A percentile compares a stretch with the other conserved stretches of the same genome.
Conservation (phyloP, 2,888 invertebrate species). For the Eupelmus urozonus region DNA sequence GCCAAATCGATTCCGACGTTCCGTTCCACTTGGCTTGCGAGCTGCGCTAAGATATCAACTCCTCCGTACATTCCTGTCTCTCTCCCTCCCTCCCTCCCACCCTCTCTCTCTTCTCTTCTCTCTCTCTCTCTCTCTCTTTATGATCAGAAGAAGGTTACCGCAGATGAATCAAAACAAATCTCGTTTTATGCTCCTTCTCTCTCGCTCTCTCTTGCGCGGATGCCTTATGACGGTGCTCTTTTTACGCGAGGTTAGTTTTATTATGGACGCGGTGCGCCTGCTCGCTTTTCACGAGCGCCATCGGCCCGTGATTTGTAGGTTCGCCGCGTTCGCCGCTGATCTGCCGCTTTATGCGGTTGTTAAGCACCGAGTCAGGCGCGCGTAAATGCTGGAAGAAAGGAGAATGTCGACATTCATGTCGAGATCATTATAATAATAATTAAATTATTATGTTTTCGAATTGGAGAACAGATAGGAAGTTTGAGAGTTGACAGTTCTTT, state of each 20-base stretch:
- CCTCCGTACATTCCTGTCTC: neutral
- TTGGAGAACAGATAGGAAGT: too few species aligned
- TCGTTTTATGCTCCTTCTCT: neutral
- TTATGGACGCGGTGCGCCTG: neutral
- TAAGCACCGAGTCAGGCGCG: too few species aligned
- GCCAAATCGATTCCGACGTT: constrained; percentile 44
- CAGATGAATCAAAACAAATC: constrained; percentile 1
- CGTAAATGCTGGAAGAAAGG: too few species aligned
- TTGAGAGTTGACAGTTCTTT: too few species aligned
- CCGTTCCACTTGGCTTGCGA: constrained; percentile 14
- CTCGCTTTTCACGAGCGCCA: too few species aligned
- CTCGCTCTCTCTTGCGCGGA: neutral
- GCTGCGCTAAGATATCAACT: constrained; percentile 25
- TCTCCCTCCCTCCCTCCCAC: neutral
- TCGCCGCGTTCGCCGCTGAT: too few species aligned
- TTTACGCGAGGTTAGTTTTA: constrained; percentile 11
- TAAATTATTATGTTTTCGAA: too few species aligned
- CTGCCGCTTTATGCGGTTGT: too few species aligned
- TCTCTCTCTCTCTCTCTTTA: neutral
- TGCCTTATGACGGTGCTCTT: constrained; percentile 1
- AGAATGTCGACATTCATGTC: too few species aligned
- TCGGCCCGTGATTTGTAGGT: too few species aligned
- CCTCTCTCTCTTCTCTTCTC: neutral
- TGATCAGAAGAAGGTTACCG: neutral
- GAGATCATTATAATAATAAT: too few species aligned